These are phyloP conservation scores for Halisarca cf. caerulea DNA, from an alignment of 37 sponge, comb jelly and placozoan species.

Conservation along the genomic window DNA sequence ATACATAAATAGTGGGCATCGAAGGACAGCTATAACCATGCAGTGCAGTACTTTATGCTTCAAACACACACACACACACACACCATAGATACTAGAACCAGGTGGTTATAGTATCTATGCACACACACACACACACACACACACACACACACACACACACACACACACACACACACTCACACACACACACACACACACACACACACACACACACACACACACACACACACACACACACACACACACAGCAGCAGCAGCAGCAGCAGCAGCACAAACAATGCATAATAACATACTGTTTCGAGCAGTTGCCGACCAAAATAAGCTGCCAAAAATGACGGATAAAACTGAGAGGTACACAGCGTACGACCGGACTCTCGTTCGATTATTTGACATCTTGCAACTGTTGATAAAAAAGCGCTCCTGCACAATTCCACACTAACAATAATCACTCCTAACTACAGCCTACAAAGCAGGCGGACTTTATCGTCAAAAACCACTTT, in stretches of 20 bases:
- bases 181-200: slow-evolving; percentile 22
- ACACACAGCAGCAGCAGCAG: neutral
- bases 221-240: slow-evolving; percentile 21
- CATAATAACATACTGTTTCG: too few relatives aligned
- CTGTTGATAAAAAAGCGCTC: too few relatives aligned
- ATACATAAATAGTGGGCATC: too few relatives aligned
- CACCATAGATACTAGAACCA: neutral
- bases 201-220: slow-evolving; percentile 15
- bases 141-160: slow-evolving; percentile 7
- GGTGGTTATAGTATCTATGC: neutral
- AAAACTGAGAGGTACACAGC: too few relatives aligned
- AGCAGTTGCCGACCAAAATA: too few relatives aligned
- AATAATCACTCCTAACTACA: too few relatives aligned
- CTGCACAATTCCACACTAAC: too few relatives aligned
- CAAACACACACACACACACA: neutral
- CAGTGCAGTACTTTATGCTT: neutral
- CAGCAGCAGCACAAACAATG: neutral
- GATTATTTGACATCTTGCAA: too few relatives aligned
- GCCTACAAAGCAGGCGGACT: too few relatives aligned
- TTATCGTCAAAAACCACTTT: too few relatives aligned
- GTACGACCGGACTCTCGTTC: too few relatives aligned
- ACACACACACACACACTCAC: slow-evolving; percentile 11
- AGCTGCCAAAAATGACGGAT: too few relatives aligned
- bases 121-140: slow-evolving; percentile 15
- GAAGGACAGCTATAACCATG: neutral